A percentile compares a stretch with the other conserved stretches of the same genome.
These are phyloP conservation scores for Plagodis dolabraria DNA, from an alignment of 2,888 invertebrate species.

Conservation along the genomic window DNA sequence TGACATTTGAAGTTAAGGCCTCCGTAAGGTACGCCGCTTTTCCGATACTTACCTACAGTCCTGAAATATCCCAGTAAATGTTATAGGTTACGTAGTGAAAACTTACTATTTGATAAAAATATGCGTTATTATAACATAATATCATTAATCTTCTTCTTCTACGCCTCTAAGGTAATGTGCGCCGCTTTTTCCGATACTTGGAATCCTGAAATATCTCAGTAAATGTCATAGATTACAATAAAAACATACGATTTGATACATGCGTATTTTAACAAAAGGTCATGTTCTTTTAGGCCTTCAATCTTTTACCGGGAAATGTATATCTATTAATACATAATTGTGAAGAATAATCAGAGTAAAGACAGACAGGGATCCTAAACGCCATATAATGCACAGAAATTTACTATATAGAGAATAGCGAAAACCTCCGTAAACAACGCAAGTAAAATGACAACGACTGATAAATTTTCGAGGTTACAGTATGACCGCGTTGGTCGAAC, in stretches of 20 bases:
- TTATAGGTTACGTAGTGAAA: conserved; percentile 36
- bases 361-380: too few species aligned
- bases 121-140: too few species aligned
- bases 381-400: background rate
- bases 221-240: conserved; percentile 43
- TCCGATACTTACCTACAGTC: conserved; percentile 30
- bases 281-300: too few species aligned
- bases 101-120: background rate
- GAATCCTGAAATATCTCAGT: conserved; percentile 37
- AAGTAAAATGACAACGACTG: conserved; percentile 65
- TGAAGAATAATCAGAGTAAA: too few species aligned
- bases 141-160: too few species aligned
- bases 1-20: conserved; percentile 54
- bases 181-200: conserved; percentile 31
- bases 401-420: conserved; percentile 26
- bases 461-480: conserved; percentile 66
- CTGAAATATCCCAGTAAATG: conserved; percentile 43
- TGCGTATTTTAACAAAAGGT: too few species aligned
- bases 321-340: too few species aligned
- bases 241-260: background rate
- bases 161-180: conserved; percentile 26
- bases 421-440: conserved; percentile 63
- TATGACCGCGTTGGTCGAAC: conserved; percentile 42
- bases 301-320: too few species aligned
- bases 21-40: conserved; percentile 35